A percentile compares a stretch with the other conserved stretches of the same genome.
These are phyloP conservation scores for Octomys mimax DNA, from an alignment of 2,797 vertebrate genomes.

Conservation along the genomic window DNA sequence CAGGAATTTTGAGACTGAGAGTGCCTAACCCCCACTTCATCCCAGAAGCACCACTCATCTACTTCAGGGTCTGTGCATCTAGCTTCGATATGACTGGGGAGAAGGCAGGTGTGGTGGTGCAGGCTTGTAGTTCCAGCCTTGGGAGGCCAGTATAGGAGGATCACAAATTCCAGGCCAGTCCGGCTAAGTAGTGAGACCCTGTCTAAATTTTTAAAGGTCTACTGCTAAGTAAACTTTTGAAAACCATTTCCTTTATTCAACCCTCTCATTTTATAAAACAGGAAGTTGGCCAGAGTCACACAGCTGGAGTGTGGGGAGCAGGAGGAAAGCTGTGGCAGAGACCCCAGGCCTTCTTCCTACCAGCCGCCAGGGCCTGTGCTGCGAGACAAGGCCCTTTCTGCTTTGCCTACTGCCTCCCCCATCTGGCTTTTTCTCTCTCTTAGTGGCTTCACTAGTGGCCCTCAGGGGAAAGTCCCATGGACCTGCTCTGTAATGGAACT, in stretches of 20 bases:
- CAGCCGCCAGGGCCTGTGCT: neutral
- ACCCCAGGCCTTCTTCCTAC: neutral
- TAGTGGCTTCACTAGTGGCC: neutral
- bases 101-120: neutral
- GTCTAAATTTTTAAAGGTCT: neutral
- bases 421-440: neutral
- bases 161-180: neutral
- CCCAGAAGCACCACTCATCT: neutral
- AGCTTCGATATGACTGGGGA: neutral
- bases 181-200: neutral
- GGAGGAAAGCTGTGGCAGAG: neutral
- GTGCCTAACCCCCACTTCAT: neutral
- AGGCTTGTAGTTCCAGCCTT: neutral
- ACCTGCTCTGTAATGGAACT: accelerated
- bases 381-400: neutral
- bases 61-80: neutral
- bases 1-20: neutral
- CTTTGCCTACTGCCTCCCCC: neutral
- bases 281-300: neutral
- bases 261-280: neutral
- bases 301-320: neutral
- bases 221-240: neutral
- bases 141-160: neutral
- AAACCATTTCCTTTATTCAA: neutral
- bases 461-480: neutral